Evolutionary conservation across 2,888 invertebrate species (phyloP).

Genomic region (Sycophila texana): DNA sequence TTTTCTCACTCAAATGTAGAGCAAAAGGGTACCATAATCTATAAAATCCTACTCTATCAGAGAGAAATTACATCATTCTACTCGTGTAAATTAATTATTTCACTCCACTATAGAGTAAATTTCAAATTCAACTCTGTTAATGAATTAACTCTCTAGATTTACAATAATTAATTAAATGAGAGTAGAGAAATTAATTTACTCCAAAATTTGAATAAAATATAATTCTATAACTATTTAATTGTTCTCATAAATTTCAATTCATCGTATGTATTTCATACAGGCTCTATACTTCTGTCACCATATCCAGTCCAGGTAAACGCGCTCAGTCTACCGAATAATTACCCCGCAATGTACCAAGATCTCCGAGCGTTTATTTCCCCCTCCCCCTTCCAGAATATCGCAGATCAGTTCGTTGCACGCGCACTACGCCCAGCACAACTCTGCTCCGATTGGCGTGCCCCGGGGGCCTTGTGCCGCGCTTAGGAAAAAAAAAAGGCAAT

Average conservation of each 20-base stretch:
- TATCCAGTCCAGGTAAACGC: not conserved
- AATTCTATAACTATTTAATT: not conserved
- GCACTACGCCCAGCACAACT: too few species aligned
- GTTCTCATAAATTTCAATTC: constrained; percentile 7
- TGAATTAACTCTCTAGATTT: too few species aligned
- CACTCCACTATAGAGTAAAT: too few species aligned
- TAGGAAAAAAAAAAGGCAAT: not conserved
- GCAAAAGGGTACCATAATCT: too few species aligned
- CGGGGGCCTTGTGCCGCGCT: not conserved
- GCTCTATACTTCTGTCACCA: constrained; percentile 2
- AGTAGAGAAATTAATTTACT: too few species aligned
- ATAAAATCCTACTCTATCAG: too few species aligned
- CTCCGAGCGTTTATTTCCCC: not conserved
- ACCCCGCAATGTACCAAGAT: constrained; percentile 18
- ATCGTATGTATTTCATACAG: not conserved
- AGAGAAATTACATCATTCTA: too few species aligned
- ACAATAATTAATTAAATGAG: too few species aligned
- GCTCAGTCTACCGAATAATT: constrained; percentile 20
- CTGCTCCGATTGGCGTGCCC: not conserved
- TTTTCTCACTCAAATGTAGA: too few species aligned
- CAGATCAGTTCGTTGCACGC: not conserved
- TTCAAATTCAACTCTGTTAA: too few species aligned
- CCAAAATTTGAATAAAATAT: too few species aligned
- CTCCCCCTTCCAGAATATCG: not conserved
- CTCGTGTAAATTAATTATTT: too few species aligned